Base-by-base conservation (phyloP, 2,113 vertebrate genomes). In the Notechis scutatus region DNA sequence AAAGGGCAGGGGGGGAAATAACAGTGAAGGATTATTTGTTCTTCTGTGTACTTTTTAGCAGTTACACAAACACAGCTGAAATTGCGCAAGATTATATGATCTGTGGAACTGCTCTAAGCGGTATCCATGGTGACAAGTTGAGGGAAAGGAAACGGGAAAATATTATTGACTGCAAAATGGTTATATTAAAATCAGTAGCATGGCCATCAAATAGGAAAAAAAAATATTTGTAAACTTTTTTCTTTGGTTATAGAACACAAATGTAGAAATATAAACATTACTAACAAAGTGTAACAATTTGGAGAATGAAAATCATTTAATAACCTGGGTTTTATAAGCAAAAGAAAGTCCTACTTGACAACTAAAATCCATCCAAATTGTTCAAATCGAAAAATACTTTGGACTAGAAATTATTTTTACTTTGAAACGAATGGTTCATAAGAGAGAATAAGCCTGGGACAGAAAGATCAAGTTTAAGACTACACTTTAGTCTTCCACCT, bases 61-160 rank as follows among this genome's bases (percentile, higher is more conserved):
- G 26, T 12, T 87, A 34, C 24, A 21, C 93, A 90, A 56, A 93
- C 94, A 89, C 39, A 92, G 61, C 55, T 1, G 12, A 0, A 10
- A n/a, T 85, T 5, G 0, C 85, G 87, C 74, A 92, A 90, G 86
- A 61, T 69, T n/a, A 94, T 89, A 93, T 0, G 1, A 92, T 21
- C 1, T 92, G 9, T 45, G 93, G 93, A 94, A 93, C 7, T 69
- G 91, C 88, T 93, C 69, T 56, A 93, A 93, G 14, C 0, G 6
- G 18, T 91, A 81, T 81, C 93, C 92, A 23, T 86, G 52, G 15
- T 86, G 56, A 96, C 34, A 94, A 92, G 69, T 29, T 94, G 39
- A 93, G 5, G 20, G 11, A 97, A 88, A 6, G 55, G 50, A 94
- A 93, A 88, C 0, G 0, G 89, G 93, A 93, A 69, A 93, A 90